Conservation (phyloP, 2,797 vertebrate species). For the Chromobotia macracanthus region DNA sequence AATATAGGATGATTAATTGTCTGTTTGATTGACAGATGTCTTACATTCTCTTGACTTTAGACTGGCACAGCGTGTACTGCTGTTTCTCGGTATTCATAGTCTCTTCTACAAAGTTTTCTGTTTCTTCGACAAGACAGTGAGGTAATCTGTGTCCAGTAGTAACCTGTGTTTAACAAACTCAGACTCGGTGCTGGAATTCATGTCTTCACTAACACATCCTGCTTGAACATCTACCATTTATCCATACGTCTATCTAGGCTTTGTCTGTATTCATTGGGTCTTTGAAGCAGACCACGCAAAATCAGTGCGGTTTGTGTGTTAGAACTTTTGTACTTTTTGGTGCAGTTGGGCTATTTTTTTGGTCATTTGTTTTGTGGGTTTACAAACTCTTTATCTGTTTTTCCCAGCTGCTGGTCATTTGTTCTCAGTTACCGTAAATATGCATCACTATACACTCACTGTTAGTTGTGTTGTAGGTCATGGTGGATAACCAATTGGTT, state of each 20-base stretch:
- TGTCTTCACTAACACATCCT: background rate
- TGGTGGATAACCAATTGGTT: constrained; percentile 91
- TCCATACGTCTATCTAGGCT: background rate
- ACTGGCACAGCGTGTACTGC: constrained; percentile 63
- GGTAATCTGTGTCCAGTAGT: constrained; percentile 60
- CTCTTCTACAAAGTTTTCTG: constrained; percentile 67
- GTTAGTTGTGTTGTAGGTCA: constrained; percentile 74
- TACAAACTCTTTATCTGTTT: background rate
- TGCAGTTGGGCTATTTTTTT: background rate
- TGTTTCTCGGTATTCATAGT: constrained; percentile 59
- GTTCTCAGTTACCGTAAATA: background rate
- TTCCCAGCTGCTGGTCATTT: background rate
- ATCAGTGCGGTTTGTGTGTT: background rate
- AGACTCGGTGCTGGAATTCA: background rate
- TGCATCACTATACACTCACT: background rate
- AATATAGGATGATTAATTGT: background rate
- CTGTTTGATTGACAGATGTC: constrained; percentile 31
- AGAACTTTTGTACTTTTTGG: background rate
- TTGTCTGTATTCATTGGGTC: no score
- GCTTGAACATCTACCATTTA: background rate
- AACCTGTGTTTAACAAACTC: background rate
- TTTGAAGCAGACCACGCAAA: background rate
- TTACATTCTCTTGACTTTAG: constrained; percentile 62
- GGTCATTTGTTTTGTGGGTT: background rate
- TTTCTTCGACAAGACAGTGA: constrained; percentile 69